Conservation (phyloP, 1,140 invertebrate genomes). For the Anoplophora glabripennis region DNA sequence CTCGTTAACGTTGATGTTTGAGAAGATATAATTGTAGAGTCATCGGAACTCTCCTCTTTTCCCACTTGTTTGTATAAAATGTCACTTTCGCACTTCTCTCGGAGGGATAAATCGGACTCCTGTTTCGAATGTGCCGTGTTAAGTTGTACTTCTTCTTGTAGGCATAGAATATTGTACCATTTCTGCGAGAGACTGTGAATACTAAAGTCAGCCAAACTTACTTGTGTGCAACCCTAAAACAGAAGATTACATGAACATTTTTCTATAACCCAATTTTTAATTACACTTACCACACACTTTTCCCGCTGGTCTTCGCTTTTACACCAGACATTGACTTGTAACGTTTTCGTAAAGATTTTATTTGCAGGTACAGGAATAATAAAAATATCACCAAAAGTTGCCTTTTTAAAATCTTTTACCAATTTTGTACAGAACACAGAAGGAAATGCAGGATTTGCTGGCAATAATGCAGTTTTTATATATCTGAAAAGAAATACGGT, state of each 20-base stretch:
- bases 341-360: slow-evolving; percentile 78
- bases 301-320: slow-evolving; percentile 62
- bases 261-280: not conserved
- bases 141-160: slow-evolving; percentile 62
- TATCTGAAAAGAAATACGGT: slow-evolving; percentile 56
- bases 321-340: slow-evolving; percentile 85
- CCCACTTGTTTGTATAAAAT: slow-evolving; percentile 25
- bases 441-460: slow-evolving; percentile 60
- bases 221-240: slow-evolving; percentile 87
- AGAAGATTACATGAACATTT: slow-evolving; percentile 19
- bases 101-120: slow-evolving; percentile 40
- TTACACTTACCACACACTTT: slow-evolving; percentile 75
- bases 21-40: slow-evolving; percentile 93
- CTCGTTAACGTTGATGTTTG: slow-evolving; percentile 93
- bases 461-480: slow-evolving; percentile 76
- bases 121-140: slow-evolving; percentile 32
- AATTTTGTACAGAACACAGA: slow-evolving; percentile 68
- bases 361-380: slow-evolving; percentile 69
- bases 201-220: slow-evolving; percentile 92
- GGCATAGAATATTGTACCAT: slow-evolving; percentile 94
- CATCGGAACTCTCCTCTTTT: slow-evolving; percentile 92
- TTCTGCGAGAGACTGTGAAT: slow-evolving; percentile 75
- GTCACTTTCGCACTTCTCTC: slow-evolving; percentile 32
- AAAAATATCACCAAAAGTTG: slow-evolving; percentile 79
- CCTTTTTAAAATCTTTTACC: slow-evolving; percentile 70